These are phyloP conservation scores for Plutella xylostella DNA, from an alignment of 2,888 invertebrate genomes.

Conservation along the genomic window DNA sequence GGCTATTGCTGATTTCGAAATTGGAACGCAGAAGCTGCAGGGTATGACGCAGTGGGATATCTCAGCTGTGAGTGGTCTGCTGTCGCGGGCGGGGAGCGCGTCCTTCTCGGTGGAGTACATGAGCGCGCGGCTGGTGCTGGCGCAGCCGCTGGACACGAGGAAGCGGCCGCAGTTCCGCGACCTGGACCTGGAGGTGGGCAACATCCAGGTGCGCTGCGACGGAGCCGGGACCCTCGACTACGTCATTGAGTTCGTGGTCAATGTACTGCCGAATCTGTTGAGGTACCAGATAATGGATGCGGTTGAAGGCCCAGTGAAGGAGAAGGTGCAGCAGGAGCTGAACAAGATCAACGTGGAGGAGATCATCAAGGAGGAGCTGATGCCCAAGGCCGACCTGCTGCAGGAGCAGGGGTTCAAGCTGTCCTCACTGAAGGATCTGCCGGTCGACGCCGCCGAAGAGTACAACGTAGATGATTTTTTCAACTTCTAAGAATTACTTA, in stretches of 20 bases:
- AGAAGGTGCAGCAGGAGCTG: conserved; percentile 79
- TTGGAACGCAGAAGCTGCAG: conserved; percentile 83
- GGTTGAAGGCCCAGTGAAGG: conserved; percentile 80
- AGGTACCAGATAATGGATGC: conserved; percentile 91
- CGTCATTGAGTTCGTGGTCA: conserved; percentile 81
- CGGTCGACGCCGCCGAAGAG: conserved; percentile 20
- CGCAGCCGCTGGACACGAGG: conserved; percentile 83
- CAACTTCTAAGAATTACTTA: conserved; percentile 35
- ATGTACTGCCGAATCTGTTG: conserved; percentile 85
- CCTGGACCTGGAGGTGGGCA: conserved; percentile 83
- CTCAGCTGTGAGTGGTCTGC: conserved; percentile 73
- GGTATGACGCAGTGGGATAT: conserved; percentile 86
- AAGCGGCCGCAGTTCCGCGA: conserved; percentile 78
- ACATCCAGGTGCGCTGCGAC: conserved; percentile 85
- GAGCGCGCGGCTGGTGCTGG: conserved; percentile 74
- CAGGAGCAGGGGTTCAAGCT: conserved; percentile 56
- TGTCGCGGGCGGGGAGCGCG: conserved; percentile 78
- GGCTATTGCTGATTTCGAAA: conserved; percentile 74
- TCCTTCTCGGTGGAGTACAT: conserved; percentile 85
- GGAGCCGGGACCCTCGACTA: conserved; percentile 92
- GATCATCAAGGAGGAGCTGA: conserved; percentile 76
- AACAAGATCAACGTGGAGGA: conserved; percentile 81
- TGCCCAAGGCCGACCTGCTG: conserved; percentile 75
- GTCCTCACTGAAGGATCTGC: conserved; percentile 36
- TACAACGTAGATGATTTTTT: conserved; percentile 61